These are phyloP conservation scores for Andrena marginata DNA, from an alignment of 2,888 invertebrate species.

Conservation along the genomic window DNA sequence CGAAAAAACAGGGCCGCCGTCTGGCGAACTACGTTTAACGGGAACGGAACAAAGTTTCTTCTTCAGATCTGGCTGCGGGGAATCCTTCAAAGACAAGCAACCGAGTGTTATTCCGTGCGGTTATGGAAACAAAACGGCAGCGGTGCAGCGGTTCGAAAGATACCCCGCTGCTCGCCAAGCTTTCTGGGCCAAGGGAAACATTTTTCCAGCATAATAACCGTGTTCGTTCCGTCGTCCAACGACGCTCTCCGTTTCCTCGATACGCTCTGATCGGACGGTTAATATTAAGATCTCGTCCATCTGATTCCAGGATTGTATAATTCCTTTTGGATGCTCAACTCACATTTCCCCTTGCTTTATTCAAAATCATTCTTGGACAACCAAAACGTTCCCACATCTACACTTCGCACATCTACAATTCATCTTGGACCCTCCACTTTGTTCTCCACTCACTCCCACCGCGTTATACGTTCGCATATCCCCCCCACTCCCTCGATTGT, in stretches of 20 bases:
- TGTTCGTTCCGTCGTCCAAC: constrained; percentile 26
- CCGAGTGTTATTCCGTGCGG: constrained; percentile 41
- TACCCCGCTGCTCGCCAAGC: constrained; percentile 9
- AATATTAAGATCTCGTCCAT: constrained; percentile 29
- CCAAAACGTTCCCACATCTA: background rate
- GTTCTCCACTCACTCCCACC: background rate
- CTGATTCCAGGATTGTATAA: background rate
- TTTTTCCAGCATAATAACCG: constrained; percentile 37
- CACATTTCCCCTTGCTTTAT: background rate
- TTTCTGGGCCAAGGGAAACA: constrained; percentile 40
- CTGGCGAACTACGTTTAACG: background rate
- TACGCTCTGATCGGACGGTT: background rate
- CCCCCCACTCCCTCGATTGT: background rate
- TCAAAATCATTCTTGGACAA: background rate
- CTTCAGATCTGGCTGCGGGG: background rate
- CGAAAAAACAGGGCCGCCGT: constrained; percentile 8
- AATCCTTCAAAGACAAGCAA: constrained; percentile 36
- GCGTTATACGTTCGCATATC: background rate
- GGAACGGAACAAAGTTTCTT: constrained; percentile 30
- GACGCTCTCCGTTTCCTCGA: background rate
- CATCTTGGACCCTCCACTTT: background rate
- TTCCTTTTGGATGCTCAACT: too few species aligned
- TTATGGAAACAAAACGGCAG: constrained; percentile 46
- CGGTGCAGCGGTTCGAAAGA: background rate
- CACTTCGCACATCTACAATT: background rate